Conservation (phyloP, 2,113 vertebrate species). For the Entomyzon cyanotis region DNA sequence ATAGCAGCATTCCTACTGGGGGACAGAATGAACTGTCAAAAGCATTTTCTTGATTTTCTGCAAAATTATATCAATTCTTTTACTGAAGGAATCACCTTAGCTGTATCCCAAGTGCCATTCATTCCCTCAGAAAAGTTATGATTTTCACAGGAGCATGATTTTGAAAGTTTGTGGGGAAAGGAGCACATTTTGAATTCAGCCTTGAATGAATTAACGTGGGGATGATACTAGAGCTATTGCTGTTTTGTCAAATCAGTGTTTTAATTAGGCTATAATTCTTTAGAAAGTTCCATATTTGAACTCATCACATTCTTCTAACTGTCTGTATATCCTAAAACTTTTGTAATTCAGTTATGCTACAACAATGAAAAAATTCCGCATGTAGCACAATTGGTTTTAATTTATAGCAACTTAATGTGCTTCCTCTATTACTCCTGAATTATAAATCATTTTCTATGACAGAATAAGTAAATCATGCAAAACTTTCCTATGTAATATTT, state of each 20-base stretch:
- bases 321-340: not conserved
- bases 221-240: not conserved
- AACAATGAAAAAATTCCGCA: not conserved
- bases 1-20: not conserved
- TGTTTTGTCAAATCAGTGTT: conserved; percentile 7
- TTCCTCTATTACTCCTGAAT: conserved; percentile 1
- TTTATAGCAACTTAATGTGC: not conserved
- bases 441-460: not conserved
- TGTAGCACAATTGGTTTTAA: not conserved
- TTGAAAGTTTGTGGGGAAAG: not conserved
- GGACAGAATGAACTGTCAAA: not conserved
- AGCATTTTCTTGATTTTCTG: not conserved
- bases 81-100: not conserved
- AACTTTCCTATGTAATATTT: not conserved
- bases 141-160: conserved; percentile 1
- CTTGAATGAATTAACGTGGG: not conserved
- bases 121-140: not conserved
- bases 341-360: not conserved
- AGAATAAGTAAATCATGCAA: conserved; percentile 5
- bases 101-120: not conserved
- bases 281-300: not conserved
- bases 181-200: not conserved
- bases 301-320: not conserved
- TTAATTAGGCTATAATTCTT: conserved; percentile 46
- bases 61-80: not conserved